Evolutionary conservation across 2,113 vertebrate genomes (phyloP).

Genomic region (Halichoerus grypus): DNA sequence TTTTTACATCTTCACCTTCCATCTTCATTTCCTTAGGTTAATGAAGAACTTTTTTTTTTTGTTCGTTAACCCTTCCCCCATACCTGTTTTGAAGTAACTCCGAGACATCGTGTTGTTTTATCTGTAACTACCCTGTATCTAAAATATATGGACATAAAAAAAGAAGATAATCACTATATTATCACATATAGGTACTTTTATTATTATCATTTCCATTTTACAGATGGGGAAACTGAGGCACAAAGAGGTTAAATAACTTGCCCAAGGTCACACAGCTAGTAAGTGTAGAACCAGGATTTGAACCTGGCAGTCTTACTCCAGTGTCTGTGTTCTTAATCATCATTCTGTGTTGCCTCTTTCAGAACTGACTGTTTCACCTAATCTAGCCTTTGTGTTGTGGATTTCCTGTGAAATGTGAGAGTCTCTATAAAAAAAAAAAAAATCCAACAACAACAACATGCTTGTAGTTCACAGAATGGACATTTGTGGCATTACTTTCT

Average conservation of each 20-base stretch:
- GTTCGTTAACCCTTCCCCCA: not conserved
- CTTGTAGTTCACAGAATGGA: not conserved
- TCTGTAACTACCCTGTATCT: slow-evolving; percentile 23
- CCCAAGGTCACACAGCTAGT: slow-evolving; percentile 72
- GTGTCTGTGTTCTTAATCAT: slow-evolving; percentile 64
- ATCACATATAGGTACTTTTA: slow-evolving; percentile 61
- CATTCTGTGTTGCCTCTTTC: slow-evolving; percentile 61
- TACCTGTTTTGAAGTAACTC: slow-evolving; percentile 51
- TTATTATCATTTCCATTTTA: slow-evolving; percentile 74
- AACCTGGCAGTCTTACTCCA: slow-evolving; percentile 60
- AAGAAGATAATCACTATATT: slow-evolving; percentile 32
- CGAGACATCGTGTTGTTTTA: not conserved
- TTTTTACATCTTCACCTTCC: not conserved
- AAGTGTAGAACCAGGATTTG: slow-evolving; percentile 69
- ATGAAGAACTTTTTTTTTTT: slow-evolving; percentile 21
- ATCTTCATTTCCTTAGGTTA: slow-evolving; percentile 27
- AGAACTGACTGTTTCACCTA: slow-evolving; percentile 36
- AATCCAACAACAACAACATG: not conserved
- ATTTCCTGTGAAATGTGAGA: slow-evolving; percentile 67
- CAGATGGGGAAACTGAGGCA: slow-evolving; percentile 74
- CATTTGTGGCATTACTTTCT: not conserved
- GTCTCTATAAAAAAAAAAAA: slow-evolving; percentile 24
- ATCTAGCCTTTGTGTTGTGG: slow-evolving; percentile 42
- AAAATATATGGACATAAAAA: slow-evolving; percentile 40
- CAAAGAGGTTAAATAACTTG: slow-evolving; percentile 74